These are phyloP conservation scores for Heterodera carotae DNA, from an alignment of 1,140 invertebrate genomes.

Conservation along the genomic window DNA sequence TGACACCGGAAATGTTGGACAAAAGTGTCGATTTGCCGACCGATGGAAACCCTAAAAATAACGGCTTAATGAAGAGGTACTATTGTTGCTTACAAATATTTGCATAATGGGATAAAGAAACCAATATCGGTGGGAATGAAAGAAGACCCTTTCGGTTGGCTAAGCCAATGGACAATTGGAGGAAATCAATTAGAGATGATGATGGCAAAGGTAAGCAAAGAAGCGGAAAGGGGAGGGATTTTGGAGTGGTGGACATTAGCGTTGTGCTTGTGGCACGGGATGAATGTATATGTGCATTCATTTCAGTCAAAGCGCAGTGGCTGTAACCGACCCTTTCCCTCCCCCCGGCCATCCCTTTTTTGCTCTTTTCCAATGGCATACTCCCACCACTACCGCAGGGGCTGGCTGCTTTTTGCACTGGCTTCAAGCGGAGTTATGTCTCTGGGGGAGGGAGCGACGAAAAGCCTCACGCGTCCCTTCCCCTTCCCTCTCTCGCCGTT, in stretches of 20 bases:
- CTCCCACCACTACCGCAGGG: background rate
- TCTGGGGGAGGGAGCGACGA: background rate
- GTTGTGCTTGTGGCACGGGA: background rate
- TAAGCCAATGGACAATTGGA: background rate
- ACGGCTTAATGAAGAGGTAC: background rate
- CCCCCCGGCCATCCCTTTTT: background rate
- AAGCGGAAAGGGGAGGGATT: too few species aligned
- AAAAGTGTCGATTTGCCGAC: slow-evolving; percentile 97
- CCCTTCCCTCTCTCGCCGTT: too few species aligned
- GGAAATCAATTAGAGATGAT: background rate
- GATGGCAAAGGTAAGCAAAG: too few species aligned
- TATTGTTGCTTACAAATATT: background rate
- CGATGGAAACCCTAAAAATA: slow-evolving; percentile 85
- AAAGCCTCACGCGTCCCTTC: background rate
- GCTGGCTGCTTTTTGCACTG: background rate
- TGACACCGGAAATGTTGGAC: slow-evolving; percentile 94
- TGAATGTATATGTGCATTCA: background rate
- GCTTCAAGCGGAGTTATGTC: background rate
- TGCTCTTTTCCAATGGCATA: background rate
- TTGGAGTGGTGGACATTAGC: background rate
- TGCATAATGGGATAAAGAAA: background rate
- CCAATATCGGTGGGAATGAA: background rate
- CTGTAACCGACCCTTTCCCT: background rate
- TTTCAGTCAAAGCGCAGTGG: background rate
- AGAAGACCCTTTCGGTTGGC: background rate